phyloP scores from a whole-genome alignment of 2,797 vertebrate species.

The Lepilemur ruficaudatus region DNA sequence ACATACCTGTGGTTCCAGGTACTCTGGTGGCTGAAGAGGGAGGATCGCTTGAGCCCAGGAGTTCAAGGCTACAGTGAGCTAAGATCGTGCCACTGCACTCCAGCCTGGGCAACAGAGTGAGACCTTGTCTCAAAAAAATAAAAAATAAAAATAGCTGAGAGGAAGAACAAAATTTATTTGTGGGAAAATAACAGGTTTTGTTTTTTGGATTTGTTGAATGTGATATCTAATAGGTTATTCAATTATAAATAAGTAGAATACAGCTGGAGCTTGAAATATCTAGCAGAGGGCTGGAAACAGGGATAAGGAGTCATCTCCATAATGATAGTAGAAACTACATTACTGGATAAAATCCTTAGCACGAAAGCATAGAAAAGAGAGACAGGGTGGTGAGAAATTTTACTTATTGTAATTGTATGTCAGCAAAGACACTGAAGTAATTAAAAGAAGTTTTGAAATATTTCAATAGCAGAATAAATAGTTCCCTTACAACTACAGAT shows the following conservation, averaged over 20 bases:
- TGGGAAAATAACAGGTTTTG: background rate
- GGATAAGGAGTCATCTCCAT: background rate
- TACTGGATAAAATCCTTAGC: background rate
- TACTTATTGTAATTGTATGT: background rate
- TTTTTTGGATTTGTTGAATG: background rate
- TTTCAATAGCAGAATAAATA: conserved; percentile 45
- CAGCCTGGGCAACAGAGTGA: no score
- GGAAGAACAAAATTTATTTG: background rate
- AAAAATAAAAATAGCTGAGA: no score
- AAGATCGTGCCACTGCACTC: no score
- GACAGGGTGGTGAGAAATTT: background rate
- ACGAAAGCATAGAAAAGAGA: background rate
- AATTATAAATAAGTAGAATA: background rate
- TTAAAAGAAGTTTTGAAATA: conserved; percentile 14
- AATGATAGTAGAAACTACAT: background rate
- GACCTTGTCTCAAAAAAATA: no score
- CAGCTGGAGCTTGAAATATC: background rate
- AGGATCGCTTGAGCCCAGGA: no score
- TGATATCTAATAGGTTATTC: background rate
- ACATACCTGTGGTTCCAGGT: no score
- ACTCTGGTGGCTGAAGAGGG: no score
- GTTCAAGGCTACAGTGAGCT: no score
- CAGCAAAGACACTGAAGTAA: conserved; percentile 21
- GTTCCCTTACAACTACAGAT: conserved; percentile 57
- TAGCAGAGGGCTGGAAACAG: background rate